Percentiles rank a stretch among this genome's conserved stretches.
Evolutionary conservation across 2,888 invertebrate species (phyloP).

Genomic region (Agonopterix arenella): DNA sequence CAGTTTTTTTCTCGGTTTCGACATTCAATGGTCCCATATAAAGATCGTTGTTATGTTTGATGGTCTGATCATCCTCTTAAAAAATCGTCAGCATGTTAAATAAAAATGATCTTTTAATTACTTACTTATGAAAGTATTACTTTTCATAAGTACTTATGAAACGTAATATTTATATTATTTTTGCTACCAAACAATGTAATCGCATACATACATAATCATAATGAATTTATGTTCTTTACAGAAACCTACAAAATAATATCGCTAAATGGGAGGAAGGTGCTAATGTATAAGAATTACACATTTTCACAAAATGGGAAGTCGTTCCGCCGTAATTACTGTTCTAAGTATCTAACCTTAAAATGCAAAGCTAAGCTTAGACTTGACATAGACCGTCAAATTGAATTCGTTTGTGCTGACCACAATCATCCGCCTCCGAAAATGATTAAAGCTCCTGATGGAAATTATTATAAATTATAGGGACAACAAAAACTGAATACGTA

Average conservation of each 20-base stretch:
- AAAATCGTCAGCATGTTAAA: too few species aligned
- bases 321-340: constrained; percentile 18
- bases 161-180: too few species aligned
- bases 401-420: constrained; percentile 6
- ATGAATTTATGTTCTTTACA: neutral
- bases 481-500: neutral
- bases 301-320: constrained; percentile 17
- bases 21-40: too few species aligned
- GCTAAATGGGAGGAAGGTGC: constrained; percentile 1
- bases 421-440: constrained; percentile 23
- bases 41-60: too few species aligned
- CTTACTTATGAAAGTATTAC: too few species aligned
- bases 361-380: constrained; percentile 21
- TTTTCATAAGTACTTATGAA: too few species aligned
- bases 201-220: too few species aligned
- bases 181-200: too few species aligned
- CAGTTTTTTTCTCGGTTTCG: too few species aligned
- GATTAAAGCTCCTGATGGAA: constrained; percentile 14
- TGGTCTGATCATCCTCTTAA: too few species aligned
- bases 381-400: neutral
- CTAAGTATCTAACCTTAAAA: neutral
- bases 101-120: too few species aligned
- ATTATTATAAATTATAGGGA: constrained; percentile 2
- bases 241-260: neutral
- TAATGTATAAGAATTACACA: constrained; percentile 24